phyloP scores from a whole-genome alignment of 2,113 vertebrate species.

The Leuciscus idus region DNA sequence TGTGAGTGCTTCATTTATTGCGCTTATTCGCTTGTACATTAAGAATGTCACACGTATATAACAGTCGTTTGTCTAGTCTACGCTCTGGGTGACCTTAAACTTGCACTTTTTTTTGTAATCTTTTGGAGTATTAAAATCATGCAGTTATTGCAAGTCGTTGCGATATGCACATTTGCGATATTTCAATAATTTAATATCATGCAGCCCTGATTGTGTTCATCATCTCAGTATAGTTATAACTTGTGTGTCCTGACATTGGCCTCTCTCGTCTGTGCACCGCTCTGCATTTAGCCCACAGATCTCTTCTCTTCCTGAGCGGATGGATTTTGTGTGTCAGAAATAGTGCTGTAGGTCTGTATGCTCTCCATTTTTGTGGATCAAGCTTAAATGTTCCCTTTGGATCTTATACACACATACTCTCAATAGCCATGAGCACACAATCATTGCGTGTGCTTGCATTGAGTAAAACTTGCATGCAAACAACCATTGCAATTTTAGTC shows the following conservation, averaged over 20 bases:
- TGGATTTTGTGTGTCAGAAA: conserved; percentile 19
- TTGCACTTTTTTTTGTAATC: no score
- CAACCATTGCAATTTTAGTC: neutral
- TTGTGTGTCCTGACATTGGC: conserved; percentile 19
- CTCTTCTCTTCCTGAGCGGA: neutral
- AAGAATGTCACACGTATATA: no score
- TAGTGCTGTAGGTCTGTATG: neutral
- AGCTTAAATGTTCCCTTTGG: neutral
- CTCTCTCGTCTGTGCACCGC: neutral
- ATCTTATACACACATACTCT: neutral
- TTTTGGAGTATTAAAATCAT: no score
- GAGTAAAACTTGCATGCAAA: neutral
- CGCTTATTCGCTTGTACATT: no score
- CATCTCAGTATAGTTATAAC: conserved; percentile 1
- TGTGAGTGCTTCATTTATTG: no score
- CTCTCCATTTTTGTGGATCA: neutral
- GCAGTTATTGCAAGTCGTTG: no score
- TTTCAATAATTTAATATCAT: neutral
- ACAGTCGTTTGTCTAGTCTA: no score
- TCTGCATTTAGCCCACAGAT: conserved; percentile 30
- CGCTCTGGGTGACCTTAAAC: no score
- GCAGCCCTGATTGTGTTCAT: no score
- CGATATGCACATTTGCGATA: no score
- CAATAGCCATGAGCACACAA: neutral
- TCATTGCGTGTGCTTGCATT: neutral